A percentile compares a stretch with the other conserved stretches of the same genome.
phyloP scores from a whole-genome alignment of 2,113 vertebrate genomes.

The Aldabrachelys gigantea region DNA sequence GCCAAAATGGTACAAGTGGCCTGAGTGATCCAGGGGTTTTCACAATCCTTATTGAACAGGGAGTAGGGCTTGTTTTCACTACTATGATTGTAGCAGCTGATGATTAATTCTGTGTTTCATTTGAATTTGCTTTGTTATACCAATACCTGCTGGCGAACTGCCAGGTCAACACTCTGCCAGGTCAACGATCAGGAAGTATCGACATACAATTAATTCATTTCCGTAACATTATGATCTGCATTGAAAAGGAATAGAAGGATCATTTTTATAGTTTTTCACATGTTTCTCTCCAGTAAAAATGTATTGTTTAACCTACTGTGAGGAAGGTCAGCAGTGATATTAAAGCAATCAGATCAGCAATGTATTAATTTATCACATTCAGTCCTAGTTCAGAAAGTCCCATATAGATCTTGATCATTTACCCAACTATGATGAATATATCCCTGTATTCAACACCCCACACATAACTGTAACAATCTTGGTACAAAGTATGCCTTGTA shows the following conservation, averaged over 20 bases:
- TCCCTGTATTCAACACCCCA: too few species aligned
- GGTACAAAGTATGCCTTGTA: too few species aligned
- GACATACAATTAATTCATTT: slow-evolving; percentile 43
- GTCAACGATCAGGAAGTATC: not conserved
- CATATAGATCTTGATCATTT: not conserved
- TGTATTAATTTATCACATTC: not conserved
- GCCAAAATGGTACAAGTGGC: not conserved
- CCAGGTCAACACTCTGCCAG: not conserved
- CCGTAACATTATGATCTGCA: not conserved
- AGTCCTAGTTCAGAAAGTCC: not conserved
- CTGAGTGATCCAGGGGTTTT: not conserved
- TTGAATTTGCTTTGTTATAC: not conserved
- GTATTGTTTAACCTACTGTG: not conserved
- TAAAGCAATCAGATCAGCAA: not conserved
- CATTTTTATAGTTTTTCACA: not conserved
- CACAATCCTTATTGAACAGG: not conserved
- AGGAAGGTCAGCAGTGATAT: not conserved
- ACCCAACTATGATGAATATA: not conserved
- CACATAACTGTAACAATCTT: too few species aligned
- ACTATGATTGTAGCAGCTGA: not conserved
- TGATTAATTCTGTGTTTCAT: not conserved
- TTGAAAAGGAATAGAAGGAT: not conserved
- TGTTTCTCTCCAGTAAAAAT: not conserved
- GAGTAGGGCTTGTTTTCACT: not conserved
- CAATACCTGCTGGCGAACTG: not conserved